Base-by-base conservation (phyloP, 2,113 vertebrate species). In the Onychorhynchus coronatus region DNA sequence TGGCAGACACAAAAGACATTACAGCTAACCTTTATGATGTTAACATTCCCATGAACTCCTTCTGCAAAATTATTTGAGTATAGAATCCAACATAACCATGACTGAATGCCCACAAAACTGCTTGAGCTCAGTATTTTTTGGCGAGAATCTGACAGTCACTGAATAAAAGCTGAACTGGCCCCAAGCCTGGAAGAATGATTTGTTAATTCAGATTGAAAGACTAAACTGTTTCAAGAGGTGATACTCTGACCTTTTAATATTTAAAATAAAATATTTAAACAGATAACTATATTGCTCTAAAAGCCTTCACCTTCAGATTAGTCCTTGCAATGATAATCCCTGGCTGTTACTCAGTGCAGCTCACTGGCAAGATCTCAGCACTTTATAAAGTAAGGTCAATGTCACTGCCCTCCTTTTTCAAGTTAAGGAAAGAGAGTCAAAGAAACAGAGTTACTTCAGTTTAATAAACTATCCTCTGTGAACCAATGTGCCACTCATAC, bases 1-100 rank as follows among this genome's bases (percentile, higher is more conserved):
- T 46, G 63, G 28, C 50, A 87, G 91, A 79, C 73, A 91, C 85
- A 92, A 84, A 94, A 93, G 73, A 66, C 65, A 73, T 70, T 71
- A 70, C 73, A 11, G 15, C 70, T 76, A 93, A 94, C 86, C 25
- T 93, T 93, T 56, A 81, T 66, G 56, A 81, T 56, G 70, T 27
- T 49, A 91, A 59, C 49, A 81, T 84, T 93, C 86, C 85, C 92
- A 94, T 44, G 56, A 89, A 37, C 49, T 79, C 24, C 59, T 94
- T 77, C 92, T 46, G 15, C 39, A 95, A 84, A 92, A 81, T 81
- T 52, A 71, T 84, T 89, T 61, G 65, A 71, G 44, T 58, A 37
- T n/a, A 65, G 8, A n/a, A 73, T 39, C 56, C 88, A 91, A 47
- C 31, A 72, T 3, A 84, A 81, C 49, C 58, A 42, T 7, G 18